Evolutionary conservation across 1,140 invertebrate species (phyloP).

Genomic region (Macrocentrus cingulum): DNA sequence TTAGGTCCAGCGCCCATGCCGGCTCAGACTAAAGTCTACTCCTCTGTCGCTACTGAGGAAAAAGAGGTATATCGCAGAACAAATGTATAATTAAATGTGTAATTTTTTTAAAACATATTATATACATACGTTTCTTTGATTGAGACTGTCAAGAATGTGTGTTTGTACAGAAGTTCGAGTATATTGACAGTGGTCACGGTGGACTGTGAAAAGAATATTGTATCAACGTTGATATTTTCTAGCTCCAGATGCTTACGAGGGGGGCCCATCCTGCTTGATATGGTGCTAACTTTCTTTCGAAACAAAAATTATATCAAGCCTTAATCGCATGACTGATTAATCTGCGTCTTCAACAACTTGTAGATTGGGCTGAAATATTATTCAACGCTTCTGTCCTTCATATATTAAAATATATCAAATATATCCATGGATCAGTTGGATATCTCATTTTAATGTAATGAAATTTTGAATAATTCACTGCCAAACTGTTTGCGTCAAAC

Average conservation of each 20-base stretch:
- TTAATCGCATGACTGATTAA: background rate
- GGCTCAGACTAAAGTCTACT: constrained; percentile 58
- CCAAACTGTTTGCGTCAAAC: too few species aligned
- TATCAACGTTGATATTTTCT: too few species aligned
- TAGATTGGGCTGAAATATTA: too few species aligned
- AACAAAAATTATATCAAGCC: background rate
- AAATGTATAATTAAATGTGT: constrained; percentile 69
- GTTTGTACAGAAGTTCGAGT: constrained; percentile 55
- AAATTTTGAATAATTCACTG: too few species aligned
- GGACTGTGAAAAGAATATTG: constrained; percentile 47
- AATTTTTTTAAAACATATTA: constrained; percentile 12
- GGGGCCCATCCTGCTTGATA: constrained; percentile 54
- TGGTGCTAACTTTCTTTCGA: constrained; percentile 18
- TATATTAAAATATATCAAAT: too few species aligned
- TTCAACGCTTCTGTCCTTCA: too few species aligned
- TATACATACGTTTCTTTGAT: background rate
- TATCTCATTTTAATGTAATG: too few species aligned
- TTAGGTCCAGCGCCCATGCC: constrained; percentile 64
- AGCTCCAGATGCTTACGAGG: constrained; percentile 60
- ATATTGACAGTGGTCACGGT: constrained; percentile 57
- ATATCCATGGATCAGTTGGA: too few species aligned
- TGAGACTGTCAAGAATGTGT: background rate
- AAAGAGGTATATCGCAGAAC: constrained; percentile 66
- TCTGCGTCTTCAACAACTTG: background rate
- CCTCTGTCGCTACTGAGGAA: constrained; percentile 65